Evolutionary conservation across 2,797 vertebrate genomes (phyloP).

Genomic region (Aphelocoma californica): DNA sequence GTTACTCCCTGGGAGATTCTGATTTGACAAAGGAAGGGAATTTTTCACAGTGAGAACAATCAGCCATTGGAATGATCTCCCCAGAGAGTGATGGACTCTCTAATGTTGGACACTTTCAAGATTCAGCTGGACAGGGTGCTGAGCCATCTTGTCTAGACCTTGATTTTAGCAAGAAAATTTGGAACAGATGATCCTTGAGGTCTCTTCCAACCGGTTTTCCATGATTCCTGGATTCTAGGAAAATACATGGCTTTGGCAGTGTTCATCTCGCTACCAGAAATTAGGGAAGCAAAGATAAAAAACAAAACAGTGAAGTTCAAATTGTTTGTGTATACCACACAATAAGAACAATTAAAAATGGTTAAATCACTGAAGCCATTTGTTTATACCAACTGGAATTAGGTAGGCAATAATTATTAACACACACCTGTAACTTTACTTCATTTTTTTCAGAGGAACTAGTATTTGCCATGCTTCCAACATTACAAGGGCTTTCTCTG

Average conservation of each 20-base stretch:
- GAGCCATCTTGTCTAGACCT: background rate
- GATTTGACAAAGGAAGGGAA: background rate
- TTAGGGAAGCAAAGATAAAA: background rate
- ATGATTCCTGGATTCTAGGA: background rate
- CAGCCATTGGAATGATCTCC: background rate
- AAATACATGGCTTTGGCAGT: background rate
- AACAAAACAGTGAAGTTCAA: background rate
- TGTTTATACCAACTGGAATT: background rate
- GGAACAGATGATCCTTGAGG: background rate
- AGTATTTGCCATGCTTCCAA: background rate
- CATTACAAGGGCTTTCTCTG: background rate
- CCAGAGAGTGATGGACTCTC: background rate
- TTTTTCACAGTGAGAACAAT: background rate
- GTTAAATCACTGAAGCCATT: background rate
- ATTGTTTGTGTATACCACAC: background rate
- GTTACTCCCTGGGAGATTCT: background rate
- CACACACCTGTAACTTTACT: background rate
- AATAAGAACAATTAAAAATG: background rate
- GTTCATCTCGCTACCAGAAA: background rate
- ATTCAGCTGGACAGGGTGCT: background rate
- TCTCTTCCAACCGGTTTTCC: background rate
- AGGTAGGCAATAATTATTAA: background rate
- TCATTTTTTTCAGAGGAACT: background rate
- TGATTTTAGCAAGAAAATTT: background rate
- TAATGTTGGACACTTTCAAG: rapidly evolving